Percentiles rank a stretch among this genome's conserved stretches.
Evolutionary conservation across 2,113 vertebrate genomes (phyloP).

Genomic region (Nipponia nippon): DNA sequence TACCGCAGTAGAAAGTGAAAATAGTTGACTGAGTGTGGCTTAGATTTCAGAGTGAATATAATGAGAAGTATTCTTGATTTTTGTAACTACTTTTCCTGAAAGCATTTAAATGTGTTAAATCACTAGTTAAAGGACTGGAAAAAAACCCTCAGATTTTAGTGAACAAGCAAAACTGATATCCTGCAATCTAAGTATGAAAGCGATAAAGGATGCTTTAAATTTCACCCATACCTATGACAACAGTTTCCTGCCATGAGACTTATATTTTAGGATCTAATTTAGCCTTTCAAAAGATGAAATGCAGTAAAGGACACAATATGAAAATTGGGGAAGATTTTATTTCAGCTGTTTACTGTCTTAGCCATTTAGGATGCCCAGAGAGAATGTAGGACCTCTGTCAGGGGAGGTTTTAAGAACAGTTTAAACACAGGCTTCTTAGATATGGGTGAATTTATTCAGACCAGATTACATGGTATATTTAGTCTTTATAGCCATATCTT

Average conservation of each 20-base stretch:
- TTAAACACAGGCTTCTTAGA: not conserved
- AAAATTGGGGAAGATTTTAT: not conserved
- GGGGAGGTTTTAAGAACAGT: not conserved
- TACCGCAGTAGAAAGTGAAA: not conserved
- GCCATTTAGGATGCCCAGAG: not conserved
- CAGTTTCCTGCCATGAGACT: not conserved
- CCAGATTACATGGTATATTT: not conserved
- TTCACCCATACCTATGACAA: not conserved
- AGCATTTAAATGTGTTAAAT: not conserved
- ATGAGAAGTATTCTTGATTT: not conserved
- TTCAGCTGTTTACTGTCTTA: not conserved
- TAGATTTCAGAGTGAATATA: not conserved
- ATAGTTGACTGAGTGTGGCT: not conserved
- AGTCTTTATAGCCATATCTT: not conserved
- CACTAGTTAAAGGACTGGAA: not conserved
- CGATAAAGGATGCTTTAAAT: not conserved
- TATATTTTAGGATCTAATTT: not conserved
- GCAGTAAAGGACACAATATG: not conserved
- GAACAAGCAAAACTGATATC: not conserved
- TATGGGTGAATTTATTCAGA: not conserved
- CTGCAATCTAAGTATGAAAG: not conserved
- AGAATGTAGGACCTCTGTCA: not conserved
- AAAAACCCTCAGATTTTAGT: not conserved
- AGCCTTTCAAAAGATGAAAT: not conserved
- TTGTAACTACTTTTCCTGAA: not conserved